phyloP scores from a whole-genome alignment of 2,113 vertebrate genomes.

The Chaetodon auriga region DNA sequence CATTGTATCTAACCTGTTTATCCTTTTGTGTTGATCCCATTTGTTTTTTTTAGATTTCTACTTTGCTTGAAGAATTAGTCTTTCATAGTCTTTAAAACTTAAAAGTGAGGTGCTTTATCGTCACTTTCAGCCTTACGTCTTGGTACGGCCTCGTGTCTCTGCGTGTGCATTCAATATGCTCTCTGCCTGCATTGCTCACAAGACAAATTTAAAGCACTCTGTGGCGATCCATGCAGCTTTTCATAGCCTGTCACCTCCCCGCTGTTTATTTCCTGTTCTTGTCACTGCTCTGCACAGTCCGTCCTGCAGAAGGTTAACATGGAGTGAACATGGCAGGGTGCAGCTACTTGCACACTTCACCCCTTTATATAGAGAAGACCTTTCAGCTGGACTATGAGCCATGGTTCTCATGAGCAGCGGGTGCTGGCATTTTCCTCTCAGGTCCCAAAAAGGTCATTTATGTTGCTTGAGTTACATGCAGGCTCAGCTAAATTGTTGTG shows the following conservation, averaged over 20 bases:
- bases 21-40: neutral
- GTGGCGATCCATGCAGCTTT: neutral
- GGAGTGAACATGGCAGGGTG: neutral
- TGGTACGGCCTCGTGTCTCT: neutral
- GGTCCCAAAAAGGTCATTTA: conserved; percentile 5
- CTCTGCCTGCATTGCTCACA: neutral
- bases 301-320: neutral
- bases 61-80: neutral
- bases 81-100: neutral
- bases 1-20: neutral
- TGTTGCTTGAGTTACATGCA: neutral
- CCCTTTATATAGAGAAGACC: neutral
- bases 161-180: neutral
- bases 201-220: neutral
- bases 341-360: conserved; percentile 1
- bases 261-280: neutral
- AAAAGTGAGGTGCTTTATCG: neutral
- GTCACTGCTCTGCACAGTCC: neutral
- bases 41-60: neutral
- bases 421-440: conserved; percentile 5
- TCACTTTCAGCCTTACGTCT: neutral
- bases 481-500: neutral
- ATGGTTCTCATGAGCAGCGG: neutral
- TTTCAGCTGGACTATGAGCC: neutral
- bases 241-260: neutral